These are phyloP conservation scores for Drosophila pruinosa DNA, from an alignment of 1,140 invertebrate genomes.

Conservation along the genomic window DNA sequence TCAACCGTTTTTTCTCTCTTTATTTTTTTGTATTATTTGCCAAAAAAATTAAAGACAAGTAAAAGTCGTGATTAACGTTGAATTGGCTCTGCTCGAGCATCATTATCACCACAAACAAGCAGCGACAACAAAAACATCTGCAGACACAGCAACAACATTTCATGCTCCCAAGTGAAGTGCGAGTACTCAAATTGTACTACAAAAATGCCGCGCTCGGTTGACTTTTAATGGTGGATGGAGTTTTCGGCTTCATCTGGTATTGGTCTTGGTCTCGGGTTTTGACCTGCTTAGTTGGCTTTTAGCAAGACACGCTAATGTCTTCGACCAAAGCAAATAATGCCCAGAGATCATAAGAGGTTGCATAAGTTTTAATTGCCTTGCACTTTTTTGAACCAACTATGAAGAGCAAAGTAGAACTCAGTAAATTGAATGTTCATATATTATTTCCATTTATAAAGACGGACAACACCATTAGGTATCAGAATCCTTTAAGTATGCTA, in stretches of 20 bases:
- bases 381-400: constrained; percentile 3
- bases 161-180: constrained; percentile 22
- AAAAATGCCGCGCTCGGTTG: constrained; percentile 80
- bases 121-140: constrained; percentile 28
- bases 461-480: too few relatives aligned
- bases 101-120: constrained; percentile 75
- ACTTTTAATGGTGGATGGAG: constrained; percentile 77
- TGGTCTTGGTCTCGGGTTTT: background rate
- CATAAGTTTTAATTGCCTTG: constrained; percentile 45
- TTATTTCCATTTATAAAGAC: too few relatives aligned
- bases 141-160: constrained; percentile 19
- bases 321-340: constrained; percentile 30
- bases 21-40: constrained; percentile 62
- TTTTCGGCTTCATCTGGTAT: constrained; percentile 12
- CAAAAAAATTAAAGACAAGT: constrained; percentile 82
- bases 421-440: background rate
- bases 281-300: constrained; percentile 2
- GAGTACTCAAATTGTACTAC: constrained; percentile 52
- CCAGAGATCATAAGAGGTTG: constrained; percentile 1
- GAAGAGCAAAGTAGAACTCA: background rate
- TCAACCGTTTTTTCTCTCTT: constrained; percentile 41
- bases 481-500: constrained; percentile 34
- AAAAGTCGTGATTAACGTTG: constrained; percentile 81
- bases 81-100: constrained; percentile 67
- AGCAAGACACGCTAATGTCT: constrained; percentile 21